These are phyloP conservation scores for Amphilophus citrinellus DNA, from an alignment of 2,113 vertebrate species.

Conservation along the genomic window DNA sequence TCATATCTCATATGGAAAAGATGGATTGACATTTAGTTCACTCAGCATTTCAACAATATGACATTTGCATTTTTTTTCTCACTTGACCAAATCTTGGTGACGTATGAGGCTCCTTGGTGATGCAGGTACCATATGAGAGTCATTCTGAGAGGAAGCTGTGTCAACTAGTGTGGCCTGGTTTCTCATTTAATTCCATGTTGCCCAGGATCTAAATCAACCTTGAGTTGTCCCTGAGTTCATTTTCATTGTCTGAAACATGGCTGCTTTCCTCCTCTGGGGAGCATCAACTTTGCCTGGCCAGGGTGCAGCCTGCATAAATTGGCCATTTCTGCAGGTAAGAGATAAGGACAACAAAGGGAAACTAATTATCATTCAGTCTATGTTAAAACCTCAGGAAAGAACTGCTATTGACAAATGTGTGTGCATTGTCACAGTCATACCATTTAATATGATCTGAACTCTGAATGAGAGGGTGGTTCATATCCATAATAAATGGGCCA, in stretches of 20 bases:
- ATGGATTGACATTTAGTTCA: constrained; percentile 78
- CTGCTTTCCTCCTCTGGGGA: constrained; percentile 75
- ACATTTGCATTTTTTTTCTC: constrained; percentile 76
- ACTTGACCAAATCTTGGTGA: constrained; percentile 69
- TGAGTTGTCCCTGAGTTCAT: constrained; percentile 74
- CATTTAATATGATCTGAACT: constrained; percentile 73
- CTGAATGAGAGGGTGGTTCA: constrained; percentile 60
- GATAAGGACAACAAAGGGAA: constrained; percentile 81
- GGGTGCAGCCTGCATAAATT: constrained; percentile 77
- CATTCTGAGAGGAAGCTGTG: constrained; percentile 55
- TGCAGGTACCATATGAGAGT: constrained; percentile 31
- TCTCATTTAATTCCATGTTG: constrained; percentile 70
- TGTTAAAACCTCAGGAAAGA: constrained; percentile 77
- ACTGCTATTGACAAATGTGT: constrained; percentile 72
- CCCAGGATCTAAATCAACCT: constrained; percentile 78
- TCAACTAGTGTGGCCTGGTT: constrained; percentile 62
- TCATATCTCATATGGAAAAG: constrained; percentile 68
- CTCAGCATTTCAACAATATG: constrained; percentile 75
- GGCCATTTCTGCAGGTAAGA: constrained; percentile 81
- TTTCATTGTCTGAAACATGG: constrained; percentile 77
- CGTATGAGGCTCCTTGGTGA: constrained; percentile 16
- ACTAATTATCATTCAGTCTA: constrained; percentile 82
- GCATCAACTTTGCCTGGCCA: constrained; percentile 79
- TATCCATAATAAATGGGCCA: constrained; percentile 66
- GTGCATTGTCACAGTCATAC: constrained; percentile 72